Conservation (phyloP, 2,797 vertebrate species). For the Sebastes itinus region DNA sequence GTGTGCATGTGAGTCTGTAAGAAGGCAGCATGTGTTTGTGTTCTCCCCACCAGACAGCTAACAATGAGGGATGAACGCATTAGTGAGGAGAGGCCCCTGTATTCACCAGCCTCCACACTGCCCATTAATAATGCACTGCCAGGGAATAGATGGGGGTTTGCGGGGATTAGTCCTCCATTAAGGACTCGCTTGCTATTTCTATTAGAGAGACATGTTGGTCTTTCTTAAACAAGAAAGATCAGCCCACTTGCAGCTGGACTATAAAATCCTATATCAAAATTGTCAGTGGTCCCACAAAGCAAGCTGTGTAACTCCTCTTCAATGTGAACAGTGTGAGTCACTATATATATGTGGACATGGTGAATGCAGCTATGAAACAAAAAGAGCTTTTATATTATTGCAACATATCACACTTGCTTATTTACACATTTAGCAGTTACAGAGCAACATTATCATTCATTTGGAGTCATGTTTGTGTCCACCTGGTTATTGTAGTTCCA, state of each 20-base stretch:
- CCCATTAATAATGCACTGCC: constrained; percentile 80
- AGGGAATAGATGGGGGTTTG: constrained; percentile 68
- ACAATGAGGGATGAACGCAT: constrained; percentile 80
- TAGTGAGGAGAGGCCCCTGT: constrained; percentile 70
- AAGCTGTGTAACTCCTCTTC: constrained; percentile 15
- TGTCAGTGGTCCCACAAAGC: constrained; percentile 26
- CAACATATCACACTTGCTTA: background rate
- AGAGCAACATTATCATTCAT: background rate
- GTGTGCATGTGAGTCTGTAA: background rate
- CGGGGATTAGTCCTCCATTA: constrained; percentile 78
- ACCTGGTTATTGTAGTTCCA: background rate
- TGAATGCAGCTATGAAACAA: background rate
- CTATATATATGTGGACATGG: background rate
- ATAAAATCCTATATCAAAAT: constrained; percentile 56
- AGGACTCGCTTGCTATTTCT: constrained; percentile 73
- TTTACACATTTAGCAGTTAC: background rate
- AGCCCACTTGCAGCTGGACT: constrained; percentile 60
- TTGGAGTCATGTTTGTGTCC: background rate
- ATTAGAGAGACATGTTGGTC: constrained; percentile 66
- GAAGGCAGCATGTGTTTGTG: constrained; percentile 33
- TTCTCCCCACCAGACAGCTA: constrained; percentile 60
- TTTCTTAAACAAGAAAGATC: constrained; percentile 69
- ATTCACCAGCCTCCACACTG: constrained; percentile 69
- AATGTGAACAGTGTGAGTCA: constrained; percentile 1
- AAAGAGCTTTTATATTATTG: background rate